Evolutionary conservation across 2,113 vertebrate genomes (phyloP).

Genomic region (Pterocles orientalis): DNA sequence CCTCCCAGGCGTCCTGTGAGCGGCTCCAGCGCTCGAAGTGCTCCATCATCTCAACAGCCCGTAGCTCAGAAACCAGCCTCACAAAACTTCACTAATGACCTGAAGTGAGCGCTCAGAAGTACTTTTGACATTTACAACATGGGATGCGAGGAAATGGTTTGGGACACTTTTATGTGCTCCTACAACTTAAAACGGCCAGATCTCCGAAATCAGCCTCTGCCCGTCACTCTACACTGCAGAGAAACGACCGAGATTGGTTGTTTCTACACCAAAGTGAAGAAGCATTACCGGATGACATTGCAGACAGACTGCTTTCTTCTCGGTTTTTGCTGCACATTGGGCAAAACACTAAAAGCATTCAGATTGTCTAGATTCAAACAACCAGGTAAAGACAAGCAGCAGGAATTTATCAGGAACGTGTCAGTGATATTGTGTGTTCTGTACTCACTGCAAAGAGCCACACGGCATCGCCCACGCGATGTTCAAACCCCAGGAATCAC

Average conservation of each 20-base stretch:
- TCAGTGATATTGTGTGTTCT: rapidly evolving
- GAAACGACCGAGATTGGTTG: neutral
- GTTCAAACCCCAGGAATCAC: too few species aligned
- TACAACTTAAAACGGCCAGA: neutral
- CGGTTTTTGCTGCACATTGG: rapidly evolving
- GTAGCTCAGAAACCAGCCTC: neutral
- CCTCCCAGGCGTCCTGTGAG: rapidly evolving
- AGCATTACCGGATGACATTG: neutral
- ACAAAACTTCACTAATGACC: neutral
- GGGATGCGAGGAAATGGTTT: neutral
- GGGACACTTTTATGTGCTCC: neutral
- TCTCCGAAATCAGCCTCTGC: neutral
- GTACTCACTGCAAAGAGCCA: rapidly evolving
- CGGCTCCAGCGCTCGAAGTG: neutral
- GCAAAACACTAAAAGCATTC: neutral
- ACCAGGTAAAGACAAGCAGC: neutral
- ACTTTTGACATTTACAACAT: neutral
- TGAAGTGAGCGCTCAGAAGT: neutral
- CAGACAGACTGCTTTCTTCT: neutral
- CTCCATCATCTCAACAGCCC: neutral
- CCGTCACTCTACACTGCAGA: too few species aligned
- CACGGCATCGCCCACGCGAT: rapidly evolving
- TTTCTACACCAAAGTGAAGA: neutral
- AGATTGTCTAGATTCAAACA: neutral
- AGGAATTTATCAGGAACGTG: rapidly evolving